Conservation (phyloP, 1,140 invertebrate species). For the Holotrichia oblita region DNA sequence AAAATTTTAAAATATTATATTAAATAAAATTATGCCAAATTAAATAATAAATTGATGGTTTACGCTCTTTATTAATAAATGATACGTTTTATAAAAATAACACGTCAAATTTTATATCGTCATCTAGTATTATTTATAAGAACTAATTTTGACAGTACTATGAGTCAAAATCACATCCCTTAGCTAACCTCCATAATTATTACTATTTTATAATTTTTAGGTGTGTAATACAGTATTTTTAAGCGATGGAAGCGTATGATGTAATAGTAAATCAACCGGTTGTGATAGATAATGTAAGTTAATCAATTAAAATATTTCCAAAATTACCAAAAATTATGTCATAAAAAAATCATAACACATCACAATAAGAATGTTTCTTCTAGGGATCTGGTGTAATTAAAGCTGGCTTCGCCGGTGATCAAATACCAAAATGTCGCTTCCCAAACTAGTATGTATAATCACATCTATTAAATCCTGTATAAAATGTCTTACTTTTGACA, state of each 20-base stretch:
- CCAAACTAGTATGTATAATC: conserved; percentile 93
- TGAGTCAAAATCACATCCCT: conserved; percentile 14
- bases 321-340: neutral
- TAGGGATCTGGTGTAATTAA: conserved; percentile 99
- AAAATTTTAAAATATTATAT: no score
- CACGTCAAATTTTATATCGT: neutral
- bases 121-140: neutral
- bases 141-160: conserved; percentile 10
- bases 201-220: neutral
- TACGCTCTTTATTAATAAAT: no score
- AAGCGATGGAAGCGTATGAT: conserved; percentile 86
- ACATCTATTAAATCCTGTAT: neutral
- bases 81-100: neutral
- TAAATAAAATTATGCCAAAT: no score
- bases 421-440: conserved; percentile 99
- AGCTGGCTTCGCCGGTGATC: conserved; percentile 99
- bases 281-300: conserved; percentile 98
- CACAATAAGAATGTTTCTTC: neutral
- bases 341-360: neutral
- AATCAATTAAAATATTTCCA: neutral
- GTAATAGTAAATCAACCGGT: conserved; percentile 99
- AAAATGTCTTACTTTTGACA: conserved; percentile 58
- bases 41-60: no score
- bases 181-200: conserved; percentile 18
- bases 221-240: neutral